Conservation (phyloP, 2,113 vertebrate species). For the Tupaia tana region DNA sequence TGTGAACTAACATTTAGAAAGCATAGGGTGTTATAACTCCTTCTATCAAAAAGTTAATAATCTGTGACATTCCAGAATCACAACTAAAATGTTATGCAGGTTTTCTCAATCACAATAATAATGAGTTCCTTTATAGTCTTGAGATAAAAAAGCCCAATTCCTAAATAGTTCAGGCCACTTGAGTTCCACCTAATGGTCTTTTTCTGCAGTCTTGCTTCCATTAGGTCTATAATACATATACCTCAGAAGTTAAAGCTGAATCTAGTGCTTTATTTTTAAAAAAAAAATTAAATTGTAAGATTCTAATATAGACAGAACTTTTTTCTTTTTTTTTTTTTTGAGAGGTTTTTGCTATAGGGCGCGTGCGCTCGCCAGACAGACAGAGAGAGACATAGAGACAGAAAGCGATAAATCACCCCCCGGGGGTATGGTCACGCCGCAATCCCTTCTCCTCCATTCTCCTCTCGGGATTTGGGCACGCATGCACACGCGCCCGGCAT, state of each 20-base stretch:
- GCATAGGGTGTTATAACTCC: slow-evolving; percentile 6
- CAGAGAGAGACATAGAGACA: too few relatives aligned
- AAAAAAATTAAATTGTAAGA: not conserved
- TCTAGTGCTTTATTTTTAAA: not conserved
- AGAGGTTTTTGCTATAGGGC: too few relatives aligned
- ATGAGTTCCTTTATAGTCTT: not conserved
- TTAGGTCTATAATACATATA: not conserved
- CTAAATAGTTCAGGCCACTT: not conserved
- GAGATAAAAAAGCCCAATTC: not conserved
- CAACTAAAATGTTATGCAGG: not conserved
- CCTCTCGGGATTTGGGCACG: too few relatives aligned
- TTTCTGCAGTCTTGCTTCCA: not conserved
- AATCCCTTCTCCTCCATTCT: too few relatives aligned
- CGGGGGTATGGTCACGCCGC: too few relatives aligned
- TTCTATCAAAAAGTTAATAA: slow-evolving; percentile 62
- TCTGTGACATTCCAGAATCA: slow-evolving; percentile 51
- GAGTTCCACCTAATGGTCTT: not conserved
- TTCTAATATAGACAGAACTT: not conserved
- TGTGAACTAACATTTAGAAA: slow-evolving; percentile 66
- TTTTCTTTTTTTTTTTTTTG: too few relatives aligned
- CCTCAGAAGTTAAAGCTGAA: not conserved
- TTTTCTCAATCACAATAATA: not conserved
- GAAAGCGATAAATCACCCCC: too few relatives aligned
- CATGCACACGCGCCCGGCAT: too few relatives aligned
- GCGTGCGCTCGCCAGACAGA: too few relatives aligned